Evolutionary conservation across 2,113 vertebrate genomes (phyloP).

Genomic region (Aleadryas rufinucha): DNA sequence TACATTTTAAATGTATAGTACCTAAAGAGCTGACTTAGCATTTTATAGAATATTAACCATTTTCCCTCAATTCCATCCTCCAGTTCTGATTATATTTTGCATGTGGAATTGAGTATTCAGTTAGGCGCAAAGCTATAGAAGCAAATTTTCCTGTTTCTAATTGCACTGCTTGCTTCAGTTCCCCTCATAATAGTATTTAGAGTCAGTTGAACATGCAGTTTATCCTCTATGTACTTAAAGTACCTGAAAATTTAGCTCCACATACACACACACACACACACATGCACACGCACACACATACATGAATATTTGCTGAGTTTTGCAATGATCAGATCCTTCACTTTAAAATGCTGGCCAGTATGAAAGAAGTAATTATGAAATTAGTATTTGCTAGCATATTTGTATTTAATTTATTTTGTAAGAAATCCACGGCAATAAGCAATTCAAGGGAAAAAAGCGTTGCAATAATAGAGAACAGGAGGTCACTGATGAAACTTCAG

Average conservation of each 20-base stretch:
- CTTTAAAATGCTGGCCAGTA: not conserved
- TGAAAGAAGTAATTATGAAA: slow-evolving; percentile 15
- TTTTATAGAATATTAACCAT: slow-evolving; percentile 20
- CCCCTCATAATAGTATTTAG: slow-evolving; percentile 62
- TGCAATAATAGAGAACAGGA: slow-evolving; percentile 17
- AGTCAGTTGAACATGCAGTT: slow-evolving; percentile 58
- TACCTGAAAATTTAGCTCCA: slow-evolving; percentile 35
- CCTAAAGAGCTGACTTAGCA: not conserved
- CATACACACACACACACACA: not conserved
- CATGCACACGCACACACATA: not conserved
- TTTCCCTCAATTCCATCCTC: not conserved
- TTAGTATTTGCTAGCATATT: slow-evolving; percentile 17
- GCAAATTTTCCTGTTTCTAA: slow-evolving; percentile 62
- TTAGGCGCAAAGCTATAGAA: slow-evolving; percentile 29
- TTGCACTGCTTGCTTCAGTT: slow-evolving; percentile 60
- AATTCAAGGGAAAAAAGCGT: slow-evolving; percentile 24
- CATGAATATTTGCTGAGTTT: slow-evolving; percentile 20
- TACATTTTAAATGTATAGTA: slow-evolving; percentile 1
- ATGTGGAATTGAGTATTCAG: slow-evolving; percentile 57
- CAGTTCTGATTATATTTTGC: slow-evolving; percentile 17
- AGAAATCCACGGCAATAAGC: not conserved
- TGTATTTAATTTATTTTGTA: slow-evolving; percentile 22
- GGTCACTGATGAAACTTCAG: slow-evolving; percentile 36
- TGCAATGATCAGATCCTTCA: not conserved
- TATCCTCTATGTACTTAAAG: slow-evolving; percentile 21